Evolutionary conservation across 1,140 invertebrate species (phyloP).

Genomic region (Drosophila seguyi): DNA sequence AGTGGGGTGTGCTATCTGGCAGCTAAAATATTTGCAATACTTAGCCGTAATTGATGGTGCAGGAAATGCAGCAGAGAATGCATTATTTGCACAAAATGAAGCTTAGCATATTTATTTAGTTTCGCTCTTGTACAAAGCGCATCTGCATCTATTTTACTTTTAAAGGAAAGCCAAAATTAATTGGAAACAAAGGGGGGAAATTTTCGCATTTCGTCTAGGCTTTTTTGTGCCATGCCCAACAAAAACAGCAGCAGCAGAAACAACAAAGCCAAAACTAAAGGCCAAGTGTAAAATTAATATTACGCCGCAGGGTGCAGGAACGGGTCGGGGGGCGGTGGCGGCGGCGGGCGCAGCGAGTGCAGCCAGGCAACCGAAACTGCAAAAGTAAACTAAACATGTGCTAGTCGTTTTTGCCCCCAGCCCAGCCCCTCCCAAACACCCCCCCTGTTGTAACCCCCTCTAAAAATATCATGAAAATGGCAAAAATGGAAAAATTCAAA

Average conservation of each 20-base stretch:
- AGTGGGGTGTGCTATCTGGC: slow-evolving; percentile 19
- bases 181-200: slow-evolving; percentile 65
- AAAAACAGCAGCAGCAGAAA: slow-evolving; percentile 26
- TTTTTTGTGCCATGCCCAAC: slow-evolving; percentile 62
- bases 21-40: slow-evolving; percentile 58
- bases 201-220: slow-evolving; percentile 57
- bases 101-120: slow-evolving; percentile 79
- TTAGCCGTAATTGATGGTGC: slow-evolving; percentile 77
- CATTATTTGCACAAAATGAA: slow-evolving; percentile 33
- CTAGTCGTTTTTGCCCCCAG: slow-evolving; percentile 67
- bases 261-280: slow-evolving; percentile 71
- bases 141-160: slow-evolving; percentile 42
- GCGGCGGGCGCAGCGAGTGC: slow-evolving; percentile 49
- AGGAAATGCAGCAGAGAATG: slow-evolving; percentile 64
- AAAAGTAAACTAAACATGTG: slow-evolving; percentile 82
- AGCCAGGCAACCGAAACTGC: slow-evolving; percentile 81
- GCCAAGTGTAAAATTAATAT: slow-evolving; percentile 84
- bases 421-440: slow-evolving; percentile 1
- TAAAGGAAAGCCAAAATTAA: slow-evolving; percentile 75
- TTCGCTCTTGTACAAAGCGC: slow-evolving; percentile 54
- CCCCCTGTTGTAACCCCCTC: slow-evolving; percentile 26
- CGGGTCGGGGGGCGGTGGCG: neutral
- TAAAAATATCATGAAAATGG: slow-evolving; percentile 80
- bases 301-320: slow-evolving; percentile 43
- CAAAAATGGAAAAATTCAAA: slow-evolving; percentile 78